Evolutionary conservation across 2,113 vertebrate genomes (phyloP).

Genomic region (Ictalurus furcatus): DNA sequence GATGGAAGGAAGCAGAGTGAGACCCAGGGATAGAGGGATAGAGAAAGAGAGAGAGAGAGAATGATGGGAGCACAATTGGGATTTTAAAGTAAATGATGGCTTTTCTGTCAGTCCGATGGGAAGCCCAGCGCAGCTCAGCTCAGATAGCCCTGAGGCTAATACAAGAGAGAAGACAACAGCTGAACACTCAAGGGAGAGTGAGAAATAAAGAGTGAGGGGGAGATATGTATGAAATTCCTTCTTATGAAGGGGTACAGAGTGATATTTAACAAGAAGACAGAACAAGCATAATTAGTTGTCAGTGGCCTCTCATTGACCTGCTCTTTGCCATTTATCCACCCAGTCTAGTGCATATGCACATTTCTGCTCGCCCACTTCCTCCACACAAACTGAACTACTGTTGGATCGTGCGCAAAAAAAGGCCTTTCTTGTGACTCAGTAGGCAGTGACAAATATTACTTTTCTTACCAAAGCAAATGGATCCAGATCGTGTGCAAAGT

Average conservation of each 20-base stretch:
- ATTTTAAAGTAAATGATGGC: constrained; percentile 38
- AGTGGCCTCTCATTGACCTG: constrained; percentile 32
- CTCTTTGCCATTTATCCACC: constrained; percentile 28
- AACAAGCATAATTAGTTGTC: constrained; percentile 39
- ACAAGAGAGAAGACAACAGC: not conserved
- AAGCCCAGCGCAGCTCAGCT: constrained; percentile 14
- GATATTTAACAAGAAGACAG: constrained; percentile 30
- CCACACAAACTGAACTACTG: constrained; percentile 40
- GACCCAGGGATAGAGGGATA: not conserved
- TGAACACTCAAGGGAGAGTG: constrained; percentile 13
- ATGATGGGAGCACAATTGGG: not conserved
- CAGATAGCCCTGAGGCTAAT: constrained; percentile 14
- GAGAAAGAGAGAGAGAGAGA: not conserved
- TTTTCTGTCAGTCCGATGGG: constrained; percentile 19
- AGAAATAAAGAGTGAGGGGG: constrained; percentile 20
- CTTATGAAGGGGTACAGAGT: constrained; percentile 25
- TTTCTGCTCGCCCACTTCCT: constrained; percentile 29
- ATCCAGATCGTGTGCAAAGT: not conserved
- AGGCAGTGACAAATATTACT: constrained; percentile 27
- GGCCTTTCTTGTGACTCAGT: not conserved
- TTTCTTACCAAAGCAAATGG: not conserved
- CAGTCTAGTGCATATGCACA: not conserved
- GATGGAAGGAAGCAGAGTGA: constrained; percentile 5
- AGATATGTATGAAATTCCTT: constrained; percentile 25
- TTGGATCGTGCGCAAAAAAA: constrained; percentile 6